Evolutionary conservation across 1,140 invertebrate genomes (phyloP).

Genomic region (Diorhabda elongata): DNA sequence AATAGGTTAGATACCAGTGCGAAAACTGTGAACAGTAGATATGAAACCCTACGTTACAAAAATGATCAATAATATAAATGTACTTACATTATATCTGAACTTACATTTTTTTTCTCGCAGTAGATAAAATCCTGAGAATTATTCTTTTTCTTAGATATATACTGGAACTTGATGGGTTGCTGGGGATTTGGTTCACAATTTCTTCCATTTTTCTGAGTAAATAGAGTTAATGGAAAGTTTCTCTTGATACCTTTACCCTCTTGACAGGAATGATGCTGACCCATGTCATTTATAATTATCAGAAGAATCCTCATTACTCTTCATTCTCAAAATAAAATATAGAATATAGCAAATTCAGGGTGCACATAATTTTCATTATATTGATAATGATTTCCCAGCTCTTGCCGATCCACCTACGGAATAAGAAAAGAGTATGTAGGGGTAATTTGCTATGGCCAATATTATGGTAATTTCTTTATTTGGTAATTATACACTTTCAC

Average conservation of each 20-base stretch:
- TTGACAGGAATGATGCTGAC: conserved; percentile 39
- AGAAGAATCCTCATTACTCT: not conserved
- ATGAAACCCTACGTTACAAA: too few species aligned
- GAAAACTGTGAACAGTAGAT: too few species aligned
- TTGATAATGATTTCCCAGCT: too few species aligned
- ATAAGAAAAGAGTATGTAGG: too few species aligned
- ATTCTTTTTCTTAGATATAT: conserved; percentile 40
- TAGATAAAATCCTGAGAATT: conserved; percentile 12
- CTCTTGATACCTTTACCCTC: conserved; percentile 27
- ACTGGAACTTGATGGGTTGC: conserved; percentile 45
- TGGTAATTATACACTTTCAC: too few species aligned
- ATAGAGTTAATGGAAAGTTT: conserved; percentile 36
- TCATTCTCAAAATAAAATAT: not conserved
- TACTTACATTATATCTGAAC: conserved; percentile 10
- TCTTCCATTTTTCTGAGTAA: conserved; percentile 29
- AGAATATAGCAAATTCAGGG: too few species aligned
- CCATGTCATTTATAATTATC: conserved; percentile 38
- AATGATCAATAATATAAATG: too few species aligned
- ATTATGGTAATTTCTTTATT: too few species aligned
- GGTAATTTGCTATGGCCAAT: too few species aligned
- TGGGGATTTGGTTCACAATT: conserved; percentile 37
- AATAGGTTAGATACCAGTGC: too few species aligned
- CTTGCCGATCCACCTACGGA: too few species aligned
- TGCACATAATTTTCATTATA: too few species aligned
- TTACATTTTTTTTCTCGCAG: conserved; percentile 14